Conservation (phyloP, 2,888 invertebrate genomes). For the Synergus gifuensis region DNA sequence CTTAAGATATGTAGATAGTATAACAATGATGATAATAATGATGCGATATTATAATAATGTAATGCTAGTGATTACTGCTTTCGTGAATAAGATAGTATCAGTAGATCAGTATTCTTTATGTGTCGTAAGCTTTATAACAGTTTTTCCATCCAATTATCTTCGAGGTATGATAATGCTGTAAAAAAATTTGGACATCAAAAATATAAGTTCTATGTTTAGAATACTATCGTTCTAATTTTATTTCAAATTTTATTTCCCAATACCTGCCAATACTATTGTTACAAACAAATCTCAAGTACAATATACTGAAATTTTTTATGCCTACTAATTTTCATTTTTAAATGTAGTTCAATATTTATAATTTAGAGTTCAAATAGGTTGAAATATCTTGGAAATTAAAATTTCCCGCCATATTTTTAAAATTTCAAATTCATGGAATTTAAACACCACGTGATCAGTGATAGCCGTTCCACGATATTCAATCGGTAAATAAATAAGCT, state of each 20-base stretch:
- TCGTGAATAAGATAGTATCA: not conserved
- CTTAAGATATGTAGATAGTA: not conserved
- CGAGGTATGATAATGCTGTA: not conserved
- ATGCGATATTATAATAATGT: not conserved
- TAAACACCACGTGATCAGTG: not conserved
- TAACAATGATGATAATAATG: not conserved
- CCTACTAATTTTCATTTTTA: too few species aligned
- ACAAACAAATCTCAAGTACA: too few species aligned
- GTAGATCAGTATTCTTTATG: slow-evolving; percentile 2
- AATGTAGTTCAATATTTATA: too few species aligned
- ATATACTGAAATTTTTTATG: too few species aligned
- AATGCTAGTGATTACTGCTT: not conserved
- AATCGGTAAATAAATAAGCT: not conserved
- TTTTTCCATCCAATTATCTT: not conserved
- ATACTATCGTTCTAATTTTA: not conserved
- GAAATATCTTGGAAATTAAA: not conserved
- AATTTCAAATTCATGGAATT: not conserved
- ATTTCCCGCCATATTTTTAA: not conserved
- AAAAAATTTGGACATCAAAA: not conserved
- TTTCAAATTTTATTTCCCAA: too few species aligned
- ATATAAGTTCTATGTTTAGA: not conserved
- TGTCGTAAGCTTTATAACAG: not conserved
- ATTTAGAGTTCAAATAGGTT: too few species aligned
- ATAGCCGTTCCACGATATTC: not conserved
- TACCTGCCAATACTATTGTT: too few species aligned